These are phyloP conservation scores for Megaceryle torquata DNA, from an alignment of 2,113 vertebrate genomes.

Conservation along the genomic window DNA sequence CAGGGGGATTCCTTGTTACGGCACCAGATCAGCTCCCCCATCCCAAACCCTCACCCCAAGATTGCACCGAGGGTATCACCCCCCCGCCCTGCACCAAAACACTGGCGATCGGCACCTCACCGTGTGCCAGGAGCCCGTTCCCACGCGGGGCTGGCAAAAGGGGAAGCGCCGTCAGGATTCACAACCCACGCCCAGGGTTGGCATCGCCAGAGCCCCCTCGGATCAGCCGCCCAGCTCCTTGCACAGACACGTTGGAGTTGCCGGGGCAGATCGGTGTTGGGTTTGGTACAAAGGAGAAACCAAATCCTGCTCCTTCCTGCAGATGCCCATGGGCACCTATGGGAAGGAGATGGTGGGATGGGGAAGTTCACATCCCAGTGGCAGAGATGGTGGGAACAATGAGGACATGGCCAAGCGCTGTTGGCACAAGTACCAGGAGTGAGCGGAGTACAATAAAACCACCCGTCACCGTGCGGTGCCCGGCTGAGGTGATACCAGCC, in stretches of 20 bases:
- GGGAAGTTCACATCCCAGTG: not conserved
- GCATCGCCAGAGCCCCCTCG: not conserved
- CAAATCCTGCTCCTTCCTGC: not conserved
- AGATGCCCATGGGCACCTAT: not conserved
- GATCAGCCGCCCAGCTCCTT: not conserved
- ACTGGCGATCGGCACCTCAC: fast-evolving
- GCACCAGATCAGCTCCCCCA: not conserved
- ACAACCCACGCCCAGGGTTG: not conserved
- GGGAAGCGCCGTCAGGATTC: not conserved
- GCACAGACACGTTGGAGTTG: not conserved
- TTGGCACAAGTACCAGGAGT: fast-evolving
- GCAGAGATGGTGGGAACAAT: not conserved
- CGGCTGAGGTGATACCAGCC: fast-evolving
- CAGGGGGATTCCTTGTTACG: fast-evolving
- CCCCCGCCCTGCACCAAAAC: fast-evolving
- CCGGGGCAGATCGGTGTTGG: not conserved
- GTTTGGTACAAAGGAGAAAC: not conserved
- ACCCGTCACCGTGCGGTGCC: not conserved
- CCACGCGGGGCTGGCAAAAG: not conserved
- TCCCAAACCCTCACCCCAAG: not conserved
- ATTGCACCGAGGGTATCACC: fast-evolving
- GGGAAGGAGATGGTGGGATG: not conserved
- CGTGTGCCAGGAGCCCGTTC: not conserved
- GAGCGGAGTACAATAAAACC: fast-evolving
- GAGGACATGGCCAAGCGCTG: fast-evolving